Evolutionary conservation across 2,888 invertebrate genomes (phyloP), one percentile per base, ranked within the genome.

Genomic region (Andrena praecox): DNA sequence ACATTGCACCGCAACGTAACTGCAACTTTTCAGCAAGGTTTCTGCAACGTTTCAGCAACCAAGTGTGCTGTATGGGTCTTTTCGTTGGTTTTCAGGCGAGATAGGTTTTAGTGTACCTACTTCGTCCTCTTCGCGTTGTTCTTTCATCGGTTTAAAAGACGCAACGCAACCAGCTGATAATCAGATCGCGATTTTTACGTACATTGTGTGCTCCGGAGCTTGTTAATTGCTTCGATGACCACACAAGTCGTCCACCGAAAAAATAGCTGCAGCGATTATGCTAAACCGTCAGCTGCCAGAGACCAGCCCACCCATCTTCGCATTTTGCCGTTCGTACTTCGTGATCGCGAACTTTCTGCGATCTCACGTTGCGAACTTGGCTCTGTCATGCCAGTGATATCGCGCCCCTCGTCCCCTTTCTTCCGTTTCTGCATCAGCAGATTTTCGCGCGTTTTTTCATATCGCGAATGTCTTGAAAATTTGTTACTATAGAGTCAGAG

Each of bases 251-350:
- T 8, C 3, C 68, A 29, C 16, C 52, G 56, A 85, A 90, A 90
- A 89, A 89, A 89, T 89, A 54, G 54, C 54, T 54, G 80, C 67
- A 31, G 82, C 82, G 87, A 90, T 87, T 89, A 89, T 79, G 88
- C 85, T 82, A 88, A 87, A 88, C 82, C 85, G 76, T 82, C 62
- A 73, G 74, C 78, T 54, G 63, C 54, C 20, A n/a, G 56, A 63
- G 29, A n/a, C 59, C 66, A 70, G 68, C 69, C 81, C 79, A 85
- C 80, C 63, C 82, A 77, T 82, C 64, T 29, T 67, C 76, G 42
- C 52, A 59, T 63, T 80, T 76, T 73, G 63, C 60, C 66, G 69
- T 62, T 62, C 74, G 62, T 75, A 71, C 62, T 63, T 6, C 56
- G 12, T 33, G 71, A 31, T 52, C 73, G 60, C 33, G 54, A 62